Evolutionary conservation across 2,888 invertebrate species (phyloP).

Genomic region (Anagyrus pseudococci): DNA sequence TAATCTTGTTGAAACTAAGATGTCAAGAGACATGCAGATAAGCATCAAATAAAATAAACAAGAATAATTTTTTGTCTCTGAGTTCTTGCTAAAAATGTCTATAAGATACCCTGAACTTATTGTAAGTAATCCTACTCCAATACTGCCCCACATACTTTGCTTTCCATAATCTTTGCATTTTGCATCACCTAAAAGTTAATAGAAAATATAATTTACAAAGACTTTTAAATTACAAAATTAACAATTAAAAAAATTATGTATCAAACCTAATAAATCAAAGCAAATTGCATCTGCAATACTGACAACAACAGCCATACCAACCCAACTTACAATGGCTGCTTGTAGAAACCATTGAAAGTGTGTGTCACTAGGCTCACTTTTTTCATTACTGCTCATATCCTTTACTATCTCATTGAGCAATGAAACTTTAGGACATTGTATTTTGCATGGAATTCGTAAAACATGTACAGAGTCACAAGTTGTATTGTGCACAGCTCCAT

Average conservation of each 20-base stretch:
- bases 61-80: constrained; percentile 74
- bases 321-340: constrained; percentile 80
- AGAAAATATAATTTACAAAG: constrained; percentile 4
- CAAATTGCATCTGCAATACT: constrained; percentile 90
- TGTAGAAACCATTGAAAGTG: constrained; percentile 81
- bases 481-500: constrained; percentile 16
- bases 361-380: constrained; percentile 65
- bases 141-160: constrained; percentile 86
- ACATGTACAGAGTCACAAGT: neutral
- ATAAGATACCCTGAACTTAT: constrained; percentile 80
- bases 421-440: constrained; percentile 55
- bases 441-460: constrained; percentile 58
- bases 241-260: neutral
- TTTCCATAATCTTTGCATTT: constrained; percentile 80
- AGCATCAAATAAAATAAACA: constrained; percentile 82
- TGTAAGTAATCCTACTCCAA: constrained; percentile 85
- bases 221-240: constrained; percentile 19
- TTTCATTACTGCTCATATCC: constrained; percentile 39
- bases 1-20: constrained; percentile 71
- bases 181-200: constrained; percentile 65
- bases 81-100: constrained; percentile 74
- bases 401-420: constrained; percentile 48
- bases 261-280: constrained; percentile 83
- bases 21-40: constrained; percentile 71
- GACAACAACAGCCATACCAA: constrained; percentile 85